These are phyloP conservation scores for Apogon hyalosoma DNA, from an alignment of 2,797 vertebrate species.

Conservation along the genomic window DNA sequence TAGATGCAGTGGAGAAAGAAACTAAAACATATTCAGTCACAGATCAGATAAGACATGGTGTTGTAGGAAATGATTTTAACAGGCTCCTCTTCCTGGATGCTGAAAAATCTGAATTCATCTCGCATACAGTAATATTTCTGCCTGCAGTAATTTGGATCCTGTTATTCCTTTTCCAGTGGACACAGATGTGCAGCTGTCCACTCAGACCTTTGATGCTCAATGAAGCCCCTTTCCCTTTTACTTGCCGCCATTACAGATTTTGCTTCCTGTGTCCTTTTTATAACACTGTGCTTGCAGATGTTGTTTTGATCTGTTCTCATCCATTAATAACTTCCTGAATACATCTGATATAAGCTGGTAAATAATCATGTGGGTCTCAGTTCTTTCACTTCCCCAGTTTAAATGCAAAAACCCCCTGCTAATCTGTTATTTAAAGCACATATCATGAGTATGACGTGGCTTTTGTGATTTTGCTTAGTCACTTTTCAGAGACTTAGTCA, in stretches of 20 bases:
- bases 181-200: slow-evolving; percentile 45
- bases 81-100: neutral
- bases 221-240: slow-evolving; percentile 51
- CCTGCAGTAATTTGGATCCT: neutral
- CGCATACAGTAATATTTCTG: neutral
- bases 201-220: slow-evolving; percentile 66
- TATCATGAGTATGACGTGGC: too few species aligned
- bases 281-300: slow-evolving; percentile 10
- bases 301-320: slow-evolving; percentile 47
- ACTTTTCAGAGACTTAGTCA: too few species aligned
- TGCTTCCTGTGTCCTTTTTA: slow-evolving; percentile 9
- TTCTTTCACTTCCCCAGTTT: neutral
- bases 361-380: neutral
- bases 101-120: slow-evolving; percentile 7
- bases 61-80: too few species aligned
- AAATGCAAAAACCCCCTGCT: too few species aligned
- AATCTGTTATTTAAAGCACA: too few species aligned
- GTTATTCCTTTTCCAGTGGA: slow-evolving; percentile 17
- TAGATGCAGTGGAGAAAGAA: neutral
- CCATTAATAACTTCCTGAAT: slow-evolving; percentile 39
- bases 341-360: slow-evolving; percentile 7
- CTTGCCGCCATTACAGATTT: slow-evolving; percentile 34
- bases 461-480: too few species aligned
- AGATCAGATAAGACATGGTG: too few species aligned
- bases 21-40: too few species aligned